A percentile compares a stretch with the other conserved stretches of the same genome.
phyloP scores from a whole-genome alignment of 1,140 invertebrate species.

The Ridgeia piscesae region DNA sequence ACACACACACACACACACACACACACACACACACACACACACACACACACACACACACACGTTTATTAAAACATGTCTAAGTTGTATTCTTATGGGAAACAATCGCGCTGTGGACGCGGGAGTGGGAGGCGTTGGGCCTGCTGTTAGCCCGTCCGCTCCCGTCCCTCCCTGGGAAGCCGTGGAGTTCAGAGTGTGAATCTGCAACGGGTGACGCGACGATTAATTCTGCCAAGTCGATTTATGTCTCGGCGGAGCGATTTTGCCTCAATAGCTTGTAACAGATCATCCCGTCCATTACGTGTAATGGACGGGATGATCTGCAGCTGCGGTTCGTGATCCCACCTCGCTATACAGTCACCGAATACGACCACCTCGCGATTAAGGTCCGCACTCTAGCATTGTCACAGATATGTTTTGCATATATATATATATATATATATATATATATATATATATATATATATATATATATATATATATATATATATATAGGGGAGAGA shows the following conservation, averaged over 20 bases:
- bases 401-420: no score
- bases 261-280: neutral
- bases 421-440: neutral
- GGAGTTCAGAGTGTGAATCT: neutral
- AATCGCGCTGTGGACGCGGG: neutral
- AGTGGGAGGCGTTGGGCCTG: neutral
- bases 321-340: no score
- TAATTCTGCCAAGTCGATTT: neutral
- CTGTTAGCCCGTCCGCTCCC: neutral
- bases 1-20: no score
- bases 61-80: no score
- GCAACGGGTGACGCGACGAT: neutral
- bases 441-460: no score
- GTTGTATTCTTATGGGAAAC: neutral
- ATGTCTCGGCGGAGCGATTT: neutral
- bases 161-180: neutral
- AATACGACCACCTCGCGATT: no score
- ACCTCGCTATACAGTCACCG: no score
- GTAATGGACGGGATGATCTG: no score
- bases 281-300: neutral
- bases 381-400: no score
- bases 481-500: neutral
- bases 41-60: no score
- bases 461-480: no score
- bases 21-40: no score